Conservation (phyloP, 1,140 invertebrate species). For the Eupristina koningsbergeri region DNA sequence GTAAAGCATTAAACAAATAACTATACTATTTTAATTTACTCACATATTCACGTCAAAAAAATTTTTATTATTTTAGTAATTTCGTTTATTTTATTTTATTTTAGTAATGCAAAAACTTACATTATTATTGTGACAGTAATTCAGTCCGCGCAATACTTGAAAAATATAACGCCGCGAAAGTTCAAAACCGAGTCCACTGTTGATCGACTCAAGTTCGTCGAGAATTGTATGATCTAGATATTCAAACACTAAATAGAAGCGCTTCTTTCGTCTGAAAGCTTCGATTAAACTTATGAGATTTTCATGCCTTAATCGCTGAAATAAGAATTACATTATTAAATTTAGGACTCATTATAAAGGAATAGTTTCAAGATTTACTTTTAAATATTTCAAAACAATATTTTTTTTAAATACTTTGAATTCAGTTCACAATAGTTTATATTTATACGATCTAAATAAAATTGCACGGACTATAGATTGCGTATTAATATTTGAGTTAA, state of each 20-base stretch:
- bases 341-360: background rate
- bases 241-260: slow-evolving; percentile 92
- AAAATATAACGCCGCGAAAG: slow-evolving; percentile 83
- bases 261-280: slow-evolving; percentile 86
- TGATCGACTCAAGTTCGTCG: slow-evolving; percentile 84
- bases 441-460: background rate
- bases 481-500: background rate
- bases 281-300: slow-evolving; percentile 92
- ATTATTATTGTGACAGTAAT: slow-evolving; percentile 89
- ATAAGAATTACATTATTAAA: background rate
- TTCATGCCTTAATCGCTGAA: slow-evolving; percentile 88
- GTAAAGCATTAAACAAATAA: too few relatives aligned
- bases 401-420: background rate
- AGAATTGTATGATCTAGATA: slow-evolving; percentile 90
- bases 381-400: background rate
- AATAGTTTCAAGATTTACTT: background rate
- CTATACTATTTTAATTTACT: too few relatives aligned
- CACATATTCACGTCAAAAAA: too few relatives aligned
- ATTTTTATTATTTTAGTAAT: too few relatives aligned
- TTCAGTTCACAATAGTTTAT: background rate
- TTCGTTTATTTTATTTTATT: too few relatives aligned
- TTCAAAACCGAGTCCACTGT: slow-evolving; percentile 81
- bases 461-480: background rate
- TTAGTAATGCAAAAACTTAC: slow-evolving; percentile 74
- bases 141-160: slow-evolving; percentile 87